Evolutionary conservation across 2,113 vertebrate genomes (phyloP).

Genomic region (Solenodon paradoxus): DNA sequence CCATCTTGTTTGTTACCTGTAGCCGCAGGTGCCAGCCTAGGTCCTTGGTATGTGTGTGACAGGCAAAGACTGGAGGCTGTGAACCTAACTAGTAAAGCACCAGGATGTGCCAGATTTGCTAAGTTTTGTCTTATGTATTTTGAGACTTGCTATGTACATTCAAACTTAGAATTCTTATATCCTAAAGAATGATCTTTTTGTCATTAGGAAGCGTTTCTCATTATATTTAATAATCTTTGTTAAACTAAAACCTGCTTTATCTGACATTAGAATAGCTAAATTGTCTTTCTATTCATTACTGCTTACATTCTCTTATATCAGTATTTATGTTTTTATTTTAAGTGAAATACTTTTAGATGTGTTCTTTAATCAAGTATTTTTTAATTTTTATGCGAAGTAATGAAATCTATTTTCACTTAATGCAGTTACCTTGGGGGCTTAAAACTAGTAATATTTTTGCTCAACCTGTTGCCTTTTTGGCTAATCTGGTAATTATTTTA

Average conservation of each 20-base stretch:
- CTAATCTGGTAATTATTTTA: not conserved
- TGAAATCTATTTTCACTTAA: not conserved
- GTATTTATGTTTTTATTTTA: not conserved
- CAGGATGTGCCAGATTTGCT: too few species aligned
- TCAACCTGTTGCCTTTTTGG: not conserved
- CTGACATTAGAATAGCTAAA: not conserved
- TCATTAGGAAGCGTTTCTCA: not conserved
- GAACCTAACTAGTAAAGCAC: too few species aligned
- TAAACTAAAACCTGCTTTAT: not conserved
- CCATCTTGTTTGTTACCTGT: too few species aligned
- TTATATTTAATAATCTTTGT: not conserved
- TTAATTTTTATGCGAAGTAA: not conserved
- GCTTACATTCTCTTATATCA: not conserved
- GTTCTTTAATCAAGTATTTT: not conserved
- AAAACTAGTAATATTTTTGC: not conserved
- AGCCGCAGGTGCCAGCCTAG: too few species aligned
- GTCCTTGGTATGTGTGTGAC: too few species aligned
- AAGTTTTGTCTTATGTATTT: constrained; percentile 2
- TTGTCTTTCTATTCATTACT: not conserved
- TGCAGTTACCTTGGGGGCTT: not conserved
- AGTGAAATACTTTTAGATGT: not conserved
- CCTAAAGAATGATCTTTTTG: not conserved
- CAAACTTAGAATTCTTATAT: not conserved
- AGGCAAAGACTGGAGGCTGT: too few species aligned
- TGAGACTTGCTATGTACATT: not conserved